phyloP scores from a whole-genome alignment of 2,888 invertebrate species.

The Eupithecia dodoneata region DNA sequence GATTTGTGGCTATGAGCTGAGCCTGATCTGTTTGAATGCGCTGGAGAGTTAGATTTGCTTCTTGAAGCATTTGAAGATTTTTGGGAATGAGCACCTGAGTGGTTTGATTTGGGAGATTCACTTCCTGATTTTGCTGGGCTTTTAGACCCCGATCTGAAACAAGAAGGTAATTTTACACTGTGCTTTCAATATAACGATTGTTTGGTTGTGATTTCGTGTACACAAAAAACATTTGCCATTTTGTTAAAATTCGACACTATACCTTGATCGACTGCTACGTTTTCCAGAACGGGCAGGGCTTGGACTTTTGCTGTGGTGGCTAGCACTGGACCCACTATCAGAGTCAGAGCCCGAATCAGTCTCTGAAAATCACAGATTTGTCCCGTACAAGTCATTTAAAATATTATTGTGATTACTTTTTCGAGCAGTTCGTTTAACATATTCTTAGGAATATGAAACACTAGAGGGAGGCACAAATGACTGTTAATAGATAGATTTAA shows the following conservation, averaged over 20 bases:
- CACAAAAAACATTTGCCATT: background rate
- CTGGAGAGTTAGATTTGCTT: slow-evolving; percentile 78
- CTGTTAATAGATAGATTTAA: background rate
- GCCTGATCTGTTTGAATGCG: slow-evolving; percentile 70
- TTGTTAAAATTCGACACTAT: slow-evolving; percentile 27
- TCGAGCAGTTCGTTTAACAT: background rate
- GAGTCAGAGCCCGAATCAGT: slow-evolving; percentile 80
- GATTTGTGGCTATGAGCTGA: slow-evolving; percentile 65
- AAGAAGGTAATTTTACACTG: background rate
- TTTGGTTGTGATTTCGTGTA: background rate
- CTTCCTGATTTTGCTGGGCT: slow-evolving; percentile 73
- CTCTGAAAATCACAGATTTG: slow-evolving; percentile 52
- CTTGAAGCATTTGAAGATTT: slow-evolving; percentile 72
- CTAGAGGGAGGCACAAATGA: background rate
- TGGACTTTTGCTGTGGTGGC: slow-evolving; percentile 71
- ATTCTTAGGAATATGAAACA: background rate
- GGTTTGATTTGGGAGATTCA: slow-evolving; percentile 75
- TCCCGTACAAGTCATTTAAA: background rate
- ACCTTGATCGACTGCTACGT: slow-evolving; percentile 74
- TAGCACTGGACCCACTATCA: slow-evolving; percentile 77
- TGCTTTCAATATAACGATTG: background rate
- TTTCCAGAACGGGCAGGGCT: slow-evolving; percentile 75
- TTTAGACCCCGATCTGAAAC: slow-evolving; percentile 70
- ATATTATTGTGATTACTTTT: background rate
- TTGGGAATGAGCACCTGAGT: slow-evolving; percentile 60